These are phyloP conservation scores for Zoanthus sansibaricus DNA, from an alignment of 92 coral and sea anemone species.

Conservation along the genomic window DNA sequence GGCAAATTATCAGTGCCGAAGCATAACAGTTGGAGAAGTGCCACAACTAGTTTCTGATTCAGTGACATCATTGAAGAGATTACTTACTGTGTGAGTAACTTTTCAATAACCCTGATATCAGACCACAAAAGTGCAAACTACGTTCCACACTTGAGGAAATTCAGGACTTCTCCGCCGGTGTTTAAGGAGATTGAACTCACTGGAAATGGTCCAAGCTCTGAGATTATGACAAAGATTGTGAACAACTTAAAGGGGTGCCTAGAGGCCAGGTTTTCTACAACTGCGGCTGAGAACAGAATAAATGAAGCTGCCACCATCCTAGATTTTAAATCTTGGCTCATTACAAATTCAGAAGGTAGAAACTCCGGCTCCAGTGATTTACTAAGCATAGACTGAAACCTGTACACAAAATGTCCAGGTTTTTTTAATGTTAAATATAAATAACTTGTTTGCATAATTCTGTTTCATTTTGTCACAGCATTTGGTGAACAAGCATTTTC, in stretches of 20 bases:
- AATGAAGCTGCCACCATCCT: constrained; percentile 51
- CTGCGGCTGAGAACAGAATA: constrained; percentile 30
- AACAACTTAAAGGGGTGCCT: constrained; percentile 10
- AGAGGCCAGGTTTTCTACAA: constrained; percentile 29
- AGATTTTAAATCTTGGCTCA: constrained; percentile 46
- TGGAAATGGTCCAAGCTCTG: neutral
- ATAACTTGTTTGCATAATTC: constrained; percentile 1
- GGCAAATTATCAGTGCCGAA: neutral
- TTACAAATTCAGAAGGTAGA: constrained; percentile 13
- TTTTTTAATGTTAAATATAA: too few relatives aligned
- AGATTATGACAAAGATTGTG: neutral
- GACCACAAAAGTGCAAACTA: too few relatives aligned
- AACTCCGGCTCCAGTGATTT: too few relatives aligned
- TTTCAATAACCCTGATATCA: neutral
- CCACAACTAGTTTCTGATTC: constrained; percentile 11
- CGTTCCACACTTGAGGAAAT: constrained; percentile 3
- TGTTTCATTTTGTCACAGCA: neutral
- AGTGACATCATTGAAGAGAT: neutral
- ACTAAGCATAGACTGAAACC: too few relatives aligned
- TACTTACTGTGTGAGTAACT: neutral
- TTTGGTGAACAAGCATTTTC: constrained; percentile 40
- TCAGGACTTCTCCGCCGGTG: constrained; percentile 8
- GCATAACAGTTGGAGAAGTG: constrained; percentile 5
- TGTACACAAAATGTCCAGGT: too few relatives aligned
- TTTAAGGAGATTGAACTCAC: constrained; percentile 13